Base-by-base conservation (phyloP, 2,888 invertebrate genomes). In the Cenopis cana region DNA sequence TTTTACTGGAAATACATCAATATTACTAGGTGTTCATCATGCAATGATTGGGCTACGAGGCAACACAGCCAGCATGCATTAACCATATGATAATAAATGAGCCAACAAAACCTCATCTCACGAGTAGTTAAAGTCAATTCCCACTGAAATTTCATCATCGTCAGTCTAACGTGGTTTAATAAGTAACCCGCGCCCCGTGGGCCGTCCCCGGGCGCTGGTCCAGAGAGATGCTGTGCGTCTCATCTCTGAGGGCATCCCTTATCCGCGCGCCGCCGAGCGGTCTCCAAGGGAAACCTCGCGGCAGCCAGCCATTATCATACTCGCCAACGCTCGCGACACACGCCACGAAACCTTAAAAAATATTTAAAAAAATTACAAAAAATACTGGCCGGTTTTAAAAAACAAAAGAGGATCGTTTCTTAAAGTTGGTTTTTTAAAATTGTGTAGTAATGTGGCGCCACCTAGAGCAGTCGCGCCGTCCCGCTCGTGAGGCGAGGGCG, bases 401-500 rank as follows among this genome's bases (percentile, higher is more conserved):
- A 62, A 60, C 70, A 68, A 36, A 29, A 17, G 41, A 67, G 72
- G 24, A 46, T 50, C 67, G 41, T 54, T 38, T 69, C 46, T 14
- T 38, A 41, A 6, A 20, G 60, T 81, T 78, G 66, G 56, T 62
- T 75, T 74, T 78, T 78, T 70, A 75, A 76, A 76, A 76, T 75
- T 65, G 18, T 54, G 64, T 76, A 77, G 72, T 74, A 68, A 81
- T 85, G 91, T 91, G 90, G 92, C 92, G 92, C 92, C 92, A 88
- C 81, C 92, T 89, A 77, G 76, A 78, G 62, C 75, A 78, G 83
- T 91, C 84, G 84, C 84, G 86, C 84, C 77, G 88, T 93, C 92
- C 86, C 86, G 91, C 93, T 93, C 94, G 88, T 85, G 91, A 87
- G 92, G 90, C 91, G 93, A 93, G 94, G 94, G 94, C 93, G 94